A percentile compares a stretch with the other conserved stretches of the same genome.
Conservation (phyloP, 2,113 vertebrate species). For the Trichechus manatus region DNA sequence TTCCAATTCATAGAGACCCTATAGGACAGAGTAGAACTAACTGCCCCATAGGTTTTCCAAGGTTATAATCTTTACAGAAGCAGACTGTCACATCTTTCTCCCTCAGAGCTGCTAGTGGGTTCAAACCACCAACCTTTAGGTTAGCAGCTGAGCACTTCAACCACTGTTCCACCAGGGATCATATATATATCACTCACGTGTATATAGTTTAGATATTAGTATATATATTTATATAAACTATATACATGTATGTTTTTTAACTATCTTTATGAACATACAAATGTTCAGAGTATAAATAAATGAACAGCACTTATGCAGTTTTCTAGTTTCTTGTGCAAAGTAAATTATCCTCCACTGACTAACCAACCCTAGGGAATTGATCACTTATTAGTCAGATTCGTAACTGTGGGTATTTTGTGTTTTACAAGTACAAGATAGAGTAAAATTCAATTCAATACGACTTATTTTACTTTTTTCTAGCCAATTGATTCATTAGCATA, state of each 20-base stretch:
- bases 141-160: too few species aligned
- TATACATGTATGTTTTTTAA: background rate
- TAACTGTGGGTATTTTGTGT: background rate
- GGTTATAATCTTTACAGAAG: too few species aligned
- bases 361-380: background rate
- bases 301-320: background rate
- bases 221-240: too few species aligned
- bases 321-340: background rate
- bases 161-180: too few species aligned
- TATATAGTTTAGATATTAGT: too few species aligned
- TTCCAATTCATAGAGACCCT: too few species aligned
- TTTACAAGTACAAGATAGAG: background rate
- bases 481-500: background rate
- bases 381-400: background rate
- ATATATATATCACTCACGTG: too few species aligned
- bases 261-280: background rate
- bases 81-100: too few species aligned
- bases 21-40: too few species aligned
- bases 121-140: too few species aligned
- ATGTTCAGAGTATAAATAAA: background rate
- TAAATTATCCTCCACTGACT: background rate
- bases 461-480: background rate
- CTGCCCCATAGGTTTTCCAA: too few species aligned
- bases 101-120: too few species aligned
- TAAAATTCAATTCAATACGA: background rate